Evolutionary conservation across 1,140 invertebrate genomes (phyloP).

Genomic region (Musca vetustissima): DNA sequence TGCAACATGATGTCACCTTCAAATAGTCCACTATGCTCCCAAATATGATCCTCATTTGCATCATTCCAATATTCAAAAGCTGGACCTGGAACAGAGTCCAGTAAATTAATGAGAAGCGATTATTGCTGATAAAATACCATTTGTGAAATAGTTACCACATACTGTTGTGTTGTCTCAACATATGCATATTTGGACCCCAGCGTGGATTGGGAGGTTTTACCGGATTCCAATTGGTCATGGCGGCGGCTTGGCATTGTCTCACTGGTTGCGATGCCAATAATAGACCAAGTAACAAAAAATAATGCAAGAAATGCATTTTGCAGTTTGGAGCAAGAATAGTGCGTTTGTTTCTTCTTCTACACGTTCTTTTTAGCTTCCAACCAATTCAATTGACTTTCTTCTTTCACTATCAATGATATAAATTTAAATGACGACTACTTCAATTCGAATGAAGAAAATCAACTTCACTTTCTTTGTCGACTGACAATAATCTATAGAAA

Average conservation of each 20-base stretch:
- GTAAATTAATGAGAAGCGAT: neutral
- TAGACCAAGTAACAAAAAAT: neutral
- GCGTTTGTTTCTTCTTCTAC: no score
- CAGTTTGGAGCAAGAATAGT: neutral
- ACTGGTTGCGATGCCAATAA: neutral
- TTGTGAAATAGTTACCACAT: constrained; percentile 32
- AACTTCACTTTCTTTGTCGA: constrained; percentile 9
- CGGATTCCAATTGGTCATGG: constrained; percentile 21
- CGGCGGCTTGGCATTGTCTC: neutral
- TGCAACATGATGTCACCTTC: constrained; percentile 64
- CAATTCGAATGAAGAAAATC: neutral
- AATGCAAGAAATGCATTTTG: neutral
- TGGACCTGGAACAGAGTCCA: constrained; percentile 53
- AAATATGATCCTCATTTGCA: constrained; percentile 64
- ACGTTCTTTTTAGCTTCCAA: neutral
- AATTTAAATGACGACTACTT: no score
- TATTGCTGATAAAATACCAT: neutral
- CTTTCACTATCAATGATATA: constrained; percentile 2
- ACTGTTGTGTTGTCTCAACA: constrained; percentile 50
- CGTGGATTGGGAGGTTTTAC: constrained; percentile 39
- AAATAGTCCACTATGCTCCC: constrained; percentile 62
- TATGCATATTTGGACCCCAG: constrained; percentile 52
- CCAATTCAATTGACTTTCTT: neutral
- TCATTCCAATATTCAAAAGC: constrained; percentile 64
- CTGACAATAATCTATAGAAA: constrained; percentile 20